phyloP scores from a whole-genome alignment of 2,888 invertebrate species.

The Cephalotes varians region DNA sequence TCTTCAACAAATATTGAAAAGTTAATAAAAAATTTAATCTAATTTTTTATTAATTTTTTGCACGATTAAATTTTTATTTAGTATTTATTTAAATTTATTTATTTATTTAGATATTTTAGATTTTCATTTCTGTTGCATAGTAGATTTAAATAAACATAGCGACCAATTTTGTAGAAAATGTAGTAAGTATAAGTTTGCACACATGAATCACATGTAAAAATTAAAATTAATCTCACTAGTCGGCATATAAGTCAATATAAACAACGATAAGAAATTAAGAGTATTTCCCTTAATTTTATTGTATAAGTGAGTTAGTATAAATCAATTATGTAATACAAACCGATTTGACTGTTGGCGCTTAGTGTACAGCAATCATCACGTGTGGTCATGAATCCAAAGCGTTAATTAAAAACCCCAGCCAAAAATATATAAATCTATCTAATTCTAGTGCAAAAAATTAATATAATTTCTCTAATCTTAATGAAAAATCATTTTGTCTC shows the following conservation, averaged over 20 bases:
- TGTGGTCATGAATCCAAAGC: slow-evolving; percentile 30
- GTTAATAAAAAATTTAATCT: slow-evolving; percentile 65
- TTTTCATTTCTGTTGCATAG: background rate
- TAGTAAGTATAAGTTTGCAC: background rate
- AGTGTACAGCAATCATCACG: background rate
- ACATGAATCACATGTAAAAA: background rate
- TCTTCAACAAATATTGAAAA: background rate
- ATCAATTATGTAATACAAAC: slow-evolving; percentile 6
- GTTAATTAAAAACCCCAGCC: slow-evolving; percentile 6
- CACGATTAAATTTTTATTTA: no score
- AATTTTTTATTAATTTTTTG: slow-evolving; percentile 44
- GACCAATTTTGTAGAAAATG: slow-evolving; percentile 3
- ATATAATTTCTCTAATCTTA: background rate
- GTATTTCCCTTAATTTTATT: background rate
- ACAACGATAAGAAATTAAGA: background rate
- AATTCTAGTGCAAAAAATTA: background rate
- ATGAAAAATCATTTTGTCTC: background rate
- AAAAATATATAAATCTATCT: slow-evolving; percentile 20
- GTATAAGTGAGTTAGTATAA: background rate
- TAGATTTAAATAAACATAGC: background rate
- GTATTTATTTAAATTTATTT: no score
- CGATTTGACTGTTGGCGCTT: background rate
- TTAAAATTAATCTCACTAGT: slow-evolving; percentile 37
- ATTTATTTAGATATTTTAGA: no score
- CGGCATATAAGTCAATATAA: background rate